Conservation (phyloP, 2,797 vertebrate genomes). For the Dipus sagitta region DNA sequence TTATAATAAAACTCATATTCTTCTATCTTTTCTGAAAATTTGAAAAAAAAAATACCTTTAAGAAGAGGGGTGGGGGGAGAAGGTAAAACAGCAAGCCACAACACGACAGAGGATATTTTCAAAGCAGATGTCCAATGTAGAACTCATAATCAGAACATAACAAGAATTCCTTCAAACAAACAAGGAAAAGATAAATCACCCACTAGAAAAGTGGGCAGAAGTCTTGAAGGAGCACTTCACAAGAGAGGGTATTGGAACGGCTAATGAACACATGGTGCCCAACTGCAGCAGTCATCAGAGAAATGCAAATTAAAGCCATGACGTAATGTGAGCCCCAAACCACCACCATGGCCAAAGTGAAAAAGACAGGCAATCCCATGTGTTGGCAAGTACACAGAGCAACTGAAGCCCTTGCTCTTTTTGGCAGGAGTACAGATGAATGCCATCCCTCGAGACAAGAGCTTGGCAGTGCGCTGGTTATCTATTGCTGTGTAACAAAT, state of each 20-base stretch:
- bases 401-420: neutral
- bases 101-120: conserved; percentile 22
- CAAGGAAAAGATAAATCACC: conserved; percentile 22
- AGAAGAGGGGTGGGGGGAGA: no score
- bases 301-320: conserved; percentile 7
- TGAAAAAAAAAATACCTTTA: conserved; percentile 24
- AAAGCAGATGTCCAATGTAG: neutral
- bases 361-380: neutral
- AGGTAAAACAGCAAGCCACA: neutral
- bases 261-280: neutral
- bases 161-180: conserved; percentile 6
- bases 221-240: conserved; percentile 8
- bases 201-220: neutral
- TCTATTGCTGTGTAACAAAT: conserved; percentile 38
- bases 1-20: neutral
- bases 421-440: neutral
- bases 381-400: neutral
- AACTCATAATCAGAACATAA: neutral
- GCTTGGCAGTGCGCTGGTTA: neutral
- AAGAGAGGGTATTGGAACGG: neutral
- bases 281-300: neutral
- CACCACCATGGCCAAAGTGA: conserved; percentile 8
- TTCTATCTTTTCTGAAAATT: neutral
- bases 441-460: neutral
- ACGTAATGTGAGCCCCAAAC: neutral